These are phyloP conservation scores for Melinopterus prodromus DNA, from an alignment of 2,888 invertebrate genomes.

Conservation along the genomic window DNA sequence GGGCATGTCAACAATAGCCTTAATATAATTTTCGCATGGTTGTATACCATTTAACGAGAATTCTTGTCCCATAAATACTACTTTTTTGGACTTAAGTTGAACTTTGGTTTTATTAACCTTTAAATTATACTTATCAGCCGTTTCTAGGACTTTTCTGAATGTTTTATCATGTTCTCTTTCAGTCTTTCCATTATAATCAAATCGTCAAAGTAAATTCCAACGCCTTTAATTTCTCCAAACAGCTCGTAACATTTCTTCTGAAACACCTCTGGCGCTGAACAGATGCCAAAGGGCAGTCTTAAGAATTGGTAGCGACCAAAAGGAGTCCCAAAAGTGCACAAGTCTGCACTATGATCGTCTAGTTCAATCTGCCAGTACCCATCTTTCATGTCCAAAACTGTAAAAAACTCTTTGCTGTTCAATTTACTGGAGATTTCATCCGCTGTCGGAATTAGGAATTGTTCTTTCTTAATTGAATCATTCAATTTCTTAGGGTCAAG, in stretches of 20 bases:
- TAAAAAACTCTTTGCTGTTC: conserved; percentile 42
- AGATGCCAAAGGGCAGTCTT: conserved; percentile 39
- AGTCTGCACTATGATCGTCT: conserved; percentile 45
- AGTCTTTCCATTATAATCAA: conserved; percentile 40
- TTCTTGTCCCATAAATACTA: conserved; percentile 48
- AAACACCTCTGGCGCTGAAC: conserved; percentile 48
- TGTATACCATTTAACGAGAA: conserved; percentile 37
- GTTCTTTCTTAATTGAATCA: conserved; percentile 35
- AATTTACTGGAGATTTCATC: conserved; percentile 42
- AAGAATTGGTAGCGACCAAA: conserved; percentile 46
- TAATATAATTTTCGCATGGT: conserved; percentile 35
- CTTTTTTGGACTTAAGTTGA: conserved; percentile 43
- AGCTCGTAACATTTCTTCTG: conserved; percentile 49
- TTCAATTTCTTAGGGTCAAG: conserved; percentile 25
- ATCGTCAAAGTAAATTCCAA: too few species aligned
- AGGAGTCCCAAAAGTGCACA: conserved; percentile 49
- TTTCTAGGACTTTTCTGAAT: conserved; percentile 43
- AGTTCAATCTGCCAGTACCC: conserved; percentile 50
- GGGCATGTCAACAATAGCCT: conserved; percentile 37
- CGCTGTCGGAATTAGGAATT: conserved; percentile 43
- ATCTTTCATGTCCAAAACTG: conserved; percentile 49
- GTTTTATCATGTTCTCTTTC: conserved; percentile 46
- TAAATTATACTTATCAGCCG: conserved; percentile 43
- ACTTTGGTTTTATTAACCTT: conserved; percentile 50
- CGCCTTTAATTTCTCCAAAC: conserved; percentile 50